Evolutionary conservation across 1,140 invertebrate genomes (phyloP).

Genomic region (Paralvinella palmiformis): DNA sequence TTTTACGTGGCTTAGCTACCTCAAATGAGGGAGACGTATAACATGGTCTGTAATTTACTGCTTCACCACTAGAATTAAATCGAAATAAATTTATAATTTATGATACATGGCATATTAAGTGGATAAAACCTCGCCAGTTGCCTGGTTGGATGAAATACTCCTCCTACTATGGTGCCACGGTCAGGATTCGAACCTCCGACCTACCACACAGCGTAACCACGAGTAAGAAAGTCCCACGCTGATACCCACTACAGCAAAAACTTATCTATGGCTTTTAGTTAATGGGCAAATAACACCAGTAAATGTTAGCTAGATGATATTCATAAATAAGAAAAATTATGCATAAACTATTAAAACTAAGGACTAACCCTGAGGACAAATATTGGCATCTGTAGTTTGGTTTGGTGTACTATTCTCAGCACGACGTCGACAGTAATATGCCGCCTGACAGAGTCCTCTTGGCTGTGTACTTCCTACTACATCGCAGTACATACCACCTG

Average conservation of each 20-base stretch:
- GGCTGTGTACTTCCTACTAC: conserved; percentile 33
- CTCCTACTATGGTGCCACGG: no score
- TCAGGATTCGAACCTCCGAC: no score
- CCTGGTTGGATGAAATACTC: no score
- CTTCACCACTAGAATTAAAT: no score
- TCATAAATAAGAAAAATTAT: not conserved
- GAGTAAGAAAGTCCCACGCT: no score
- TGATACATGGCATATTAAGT: no score
- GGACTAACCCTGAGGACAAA: conserved; percentile 29
- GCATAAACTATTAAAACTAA: not conserved
- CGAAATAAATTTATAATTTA: no score
- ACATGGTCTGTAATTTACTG: no score
- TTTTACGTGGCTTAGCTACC: no score
- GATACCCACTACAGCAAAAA: not conserved
- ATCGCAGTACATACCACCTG: conserved; percentile 41
- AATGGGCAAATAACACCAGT: not conserved
- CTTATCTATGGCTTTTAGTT: not conserved
- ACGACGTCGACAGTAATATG: conserved; percentile 17
- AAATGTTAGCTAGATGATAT: not conserved
- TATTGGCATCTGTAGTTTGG: conserved; percentile 33
- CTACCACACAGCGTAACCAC: no score
- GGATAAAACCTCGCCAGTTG: no score
- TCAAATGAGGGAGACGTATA: no score
- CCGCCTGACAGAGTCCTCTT: conserved; percentile 23
- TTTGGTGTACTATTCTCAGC: conserved; percentile 34